These are phyloP conservation scores for Phrynocephalus vlangalii DNA, from an alignment of 2,797 vertebrate species.

Conservation along the genomic window DNA sequence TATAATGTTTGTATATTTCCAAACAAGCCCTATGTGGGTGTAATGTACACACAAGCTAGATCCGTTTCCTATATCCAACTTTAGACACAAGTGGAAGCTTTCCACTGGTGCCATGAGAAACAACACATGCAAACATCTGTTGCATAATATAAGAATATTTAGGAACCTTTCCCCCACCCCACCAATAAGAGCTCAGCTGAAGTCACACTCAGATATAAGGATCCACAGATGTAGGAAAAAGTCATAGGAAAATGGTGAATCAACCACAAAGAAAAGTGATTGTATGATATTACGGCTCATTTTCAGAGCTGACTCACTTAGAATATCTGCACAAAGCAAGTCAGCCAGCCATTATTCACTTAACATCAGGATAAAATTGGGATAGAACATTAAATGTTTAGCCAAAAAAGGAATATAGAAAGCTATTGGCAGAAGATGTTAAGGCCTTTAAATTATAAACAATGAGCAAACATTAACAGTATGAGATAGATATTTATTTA, in stretches of 20 bases:
- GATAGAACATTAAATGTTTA: neutral
- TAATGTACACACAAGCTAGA: conserved; percentile 20
- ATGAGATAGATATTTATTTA: neutral
- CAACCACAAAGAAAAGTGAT: conserved; percentile 28
- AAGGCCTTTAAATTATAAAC: neutral
- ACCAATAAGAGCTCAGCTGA: conserved; percentile 27
- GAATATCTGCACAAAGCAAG: neutral
- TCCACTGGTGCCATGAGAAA: conserved; percentile 18
- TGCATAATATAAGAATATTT: neutral
- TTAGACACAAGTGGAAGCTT: neutral
- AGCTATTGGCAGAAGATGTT: neutral
- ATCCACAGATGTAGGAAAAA: conserved; percentile 9
- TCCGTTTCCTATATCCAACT: conserved; percentile 12
- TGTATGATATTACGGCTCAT: neutral
- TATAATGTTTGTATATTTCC: neutral
- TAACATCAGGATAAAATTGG: neutral
- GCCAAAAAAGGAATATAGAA: neutral
- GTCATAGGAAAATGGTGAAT: conserved; percentile 48
- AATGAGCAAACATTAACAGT: neutral
- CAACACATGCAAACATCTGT: neutral
- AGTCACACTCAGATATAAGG: conserved; percentile 41
- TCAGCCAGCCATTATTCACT: neutral
- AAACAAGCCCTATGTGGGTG: conserved; percentile 8
- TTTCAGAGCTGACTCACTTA: neutral
- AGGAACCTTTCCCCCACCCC: neutral